Conservation (phyloP, 2,113 vertebrate species). For the Xiphophorus couchianus region DNA sequence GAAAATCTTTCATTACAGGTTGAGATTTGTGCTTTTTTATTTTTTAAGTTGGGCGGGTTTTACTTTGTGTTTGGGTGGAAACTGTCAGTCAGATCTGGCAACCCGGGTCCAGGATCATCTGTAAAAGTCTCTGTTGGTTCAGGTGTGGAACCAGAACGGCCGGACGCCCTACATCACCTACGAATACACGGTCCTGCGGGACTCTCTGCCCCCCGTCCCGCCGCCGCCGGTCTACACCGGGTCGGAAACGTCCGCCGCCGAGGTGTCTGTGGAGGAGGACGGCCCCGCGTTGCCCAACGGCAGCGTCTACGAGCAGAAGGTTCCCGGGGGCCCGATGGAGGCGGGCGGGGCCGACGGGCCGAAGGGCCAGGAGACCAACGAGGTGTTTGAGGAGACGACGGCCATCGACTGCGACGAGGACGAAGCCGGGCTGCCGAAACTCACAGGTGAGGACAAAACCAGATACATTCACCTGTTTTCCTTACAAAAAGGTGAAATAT, state of each 20-base stretch:
- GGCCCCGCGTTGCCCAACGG: conserved; percentile 80
- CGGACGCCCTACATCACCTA: conserved; percentile 94
- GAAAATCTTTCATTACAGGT: too few relatives aligned
- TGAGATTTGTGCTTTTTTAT: too few relatives aligned
- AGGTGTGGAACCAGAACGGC: conserved; percentile 97
- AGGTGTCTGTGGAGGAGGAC: conserved; percentile 66
- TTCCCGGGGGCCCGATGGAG: conserved; percentile 72
- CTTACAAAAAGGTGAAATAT: too few relatives aligned
- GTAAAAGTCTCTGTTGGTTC: not conserved
- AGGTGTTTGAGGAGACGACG: conserved; percentile 87
- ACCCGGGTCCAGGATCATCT: too few relatives aligned
- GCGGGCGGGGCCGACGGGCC: conserved; percentile 74
- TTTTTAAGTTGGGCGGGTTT: too few relatives aligned
- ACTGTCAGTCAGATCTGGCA: too few relatives aligned
- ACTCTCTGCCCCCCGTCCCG: conserved; percentile 80
- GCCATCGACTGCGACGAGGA: conserved; percentile 84
- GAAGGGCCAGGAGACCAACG: conserved; percentile 89
- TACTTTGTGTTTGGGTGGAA: too few relatives aligned
- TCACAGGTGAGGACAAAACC: conserved; percentile 74
- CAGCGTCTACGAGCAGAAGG: conserved; percentile 76
- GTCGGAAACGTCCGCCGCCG: conserved; percentile 75
- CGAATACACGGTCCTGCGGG: conserved; percentile 91
- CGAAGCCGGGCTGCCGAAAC: conserved; percentile 71
- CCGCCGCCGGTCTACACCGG: conserved; percentile 86
- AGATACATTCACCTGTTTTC: too few relatives aligned